Percentiles rank a stretch among this genome's conserved stretches.
Evolutionary conservation across 2,797 vertebrate species (phyloP).

Genomic region (Scomberomorus guttatus): DNA sequence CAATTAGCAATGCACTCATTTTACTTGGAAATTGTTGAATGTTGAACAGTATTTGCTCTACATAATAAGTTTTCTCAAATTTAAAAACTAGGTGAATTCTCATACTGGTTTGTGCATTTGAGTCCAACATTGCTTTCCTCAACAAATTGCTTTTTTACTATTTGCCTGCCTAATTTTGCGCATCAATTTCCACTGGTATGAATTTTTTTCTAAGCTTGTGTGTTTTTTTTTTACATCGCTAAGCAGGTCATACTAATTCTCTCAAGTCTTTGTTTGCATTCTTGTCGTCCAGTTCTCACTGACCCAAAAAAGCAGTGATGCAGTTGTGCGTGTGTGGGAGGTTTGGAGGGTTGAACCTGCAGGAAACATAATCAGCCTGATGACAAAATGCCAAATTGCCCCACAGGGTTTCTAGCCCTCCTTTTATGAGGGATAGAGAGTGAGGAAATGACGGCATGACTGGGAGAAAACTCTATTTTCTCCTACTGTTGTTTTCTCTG

Average conservation of each 20-base stretch:
- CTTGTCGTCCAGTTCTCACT: conserved; percentile 56
- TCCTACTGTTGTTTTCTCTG: conserved; percentile 15
- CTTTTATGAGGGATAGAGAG: conserved; percentile 51
- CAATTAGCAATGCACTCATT: not conserved
- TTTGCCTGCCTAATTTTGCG: not conserved
- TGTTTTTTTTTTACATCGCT: not conserved
- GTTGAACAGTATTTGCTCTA: not conserved
- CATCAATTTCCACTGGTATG: conserved; percentile 9
- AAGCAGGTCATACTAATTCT: conserved; percentile 27
- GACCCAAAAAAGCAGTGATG: conserved; percentile 57
- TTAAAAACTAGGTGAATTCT: not conserved
- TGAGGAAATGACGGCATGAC: conserved; percentile 41
- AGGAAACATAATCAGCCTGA: conserved; percentile 79
- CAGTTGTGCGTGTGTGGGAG: conserved; percentile 7
- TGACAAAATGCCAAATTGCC: conserved; percentile 80
- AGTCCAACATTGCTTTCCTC: not conserved
- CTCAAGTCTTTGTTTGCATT: conserved; percentile 27
- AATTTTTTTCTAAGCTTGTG: not conserved
- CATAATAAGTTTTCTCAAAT: not conserved
- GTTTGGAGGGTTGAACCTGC: conserved; percentile 63
- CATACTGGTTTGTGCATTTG: not conserved
- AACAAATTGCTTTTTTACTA: not conserved
- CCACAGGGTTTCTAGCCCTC: conserved; percentile 70
- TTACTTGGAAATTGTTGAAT: conserved; percentile 2
- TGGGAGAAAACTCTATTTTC: conserved; percentile 26